Percentiles rank a stretch among this genome's conserved stretches.
Evolutionary conservation across 2,797 vertebrate genomes (phyloP).

Genomic region (Sciurus carolinensis): DNA sequence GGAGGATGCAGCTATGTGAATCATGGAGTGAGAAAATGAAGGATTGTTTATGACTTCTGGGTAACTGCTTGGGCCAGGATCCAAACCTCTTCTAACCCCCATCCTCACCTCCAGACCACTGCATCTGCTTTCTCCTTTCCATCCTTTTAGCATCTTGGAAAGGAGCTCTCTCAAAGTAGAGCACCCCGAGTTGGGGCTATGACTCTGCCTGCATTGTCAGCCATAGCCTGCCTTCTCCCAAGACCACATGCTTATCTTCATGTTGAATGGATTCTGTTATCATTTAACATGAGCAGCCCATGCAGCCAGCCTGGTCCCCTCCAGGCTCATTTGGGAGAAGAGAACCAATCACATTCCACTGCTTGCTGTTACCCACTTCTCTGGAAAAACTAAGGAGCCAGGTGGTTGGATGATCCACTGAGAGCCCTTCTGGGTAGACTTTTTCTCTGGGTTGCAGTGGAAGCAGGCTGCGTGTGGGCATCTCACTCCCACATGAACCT

Average conservation of each 20-base stretch:
- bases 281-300: background rate
- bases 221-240: background rate
- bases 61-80: slow-evolving; percentile 74
- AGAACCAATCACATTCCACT: too few relatives aligned
- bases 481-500: background rate
- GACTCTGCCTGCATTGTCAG: background rate
- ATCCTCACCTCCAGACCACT: background rate
- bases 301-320: background rate
- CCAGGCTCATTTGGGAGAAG: background rate
- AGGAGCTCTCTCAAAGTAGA: slow-evolving; percentile 83
- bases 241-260: background rate
- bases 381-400: background rate
- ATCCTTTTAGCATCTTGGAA: slow-evolving; percentile 75
- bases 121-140: slow-evolving; percentile 44
- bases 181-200: slow-evolving; percentile 64
- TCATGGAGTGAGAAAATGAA: slow-evolving; percentile 77
- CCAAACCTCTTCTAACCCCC: background rate
- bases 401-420: background rate
- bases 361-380: background rate
- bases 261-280: background rate
- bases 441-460: background rate
- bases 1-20: slow-evolving; percentile 90
- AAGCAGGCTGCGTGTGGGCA: background rate
- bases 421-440: background rate
- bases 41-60: slow-evolving; percentile 72